Conservation (phyloP, 1,140 invertebrate genomes). For the Archegozetes longisetosus region DNA sequence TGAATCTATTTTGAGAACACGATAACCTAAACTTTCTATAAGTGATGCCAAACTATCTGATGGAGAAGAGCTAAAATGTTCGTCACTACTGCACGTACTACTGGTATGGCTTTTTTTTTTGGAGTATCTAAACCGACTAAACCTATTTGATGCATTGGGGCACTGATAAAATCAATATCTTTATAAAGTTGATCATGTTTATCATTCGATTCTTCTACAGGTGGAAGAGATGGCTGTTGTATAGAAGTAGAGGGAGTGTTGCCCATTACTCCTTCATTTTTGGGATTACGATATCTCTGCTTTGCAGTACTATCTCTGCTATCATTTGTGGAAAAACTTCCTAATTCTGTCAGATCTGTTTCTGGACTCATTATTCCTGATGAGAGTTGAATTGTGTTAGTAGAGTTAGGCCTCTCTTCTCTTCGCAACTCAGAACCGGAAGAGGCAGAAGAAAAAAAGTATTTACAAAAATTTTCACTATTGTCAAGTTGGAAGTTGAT, state of each 20-base stretch:
- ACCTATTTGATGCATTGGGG: conserved; percentile 8
- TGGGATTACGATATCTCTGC: neutral
- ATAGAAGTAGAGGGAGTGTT: neutral
- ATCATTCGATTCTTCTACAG: neutral
- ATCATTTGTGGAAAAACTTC: neutral
- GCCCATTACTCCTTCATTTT: neutral
- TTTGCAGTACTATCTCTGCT: neutral
- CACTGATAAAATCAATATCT: conserved; percentile 15
- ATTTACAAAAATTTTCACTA: neutral
- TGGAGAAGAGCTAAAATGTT: conserved; percentile 4
- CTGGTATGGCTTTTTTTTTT: conserved; percentile 7
- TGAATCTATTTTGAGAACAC: neutral
- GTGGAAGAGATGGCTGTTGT: neutral
- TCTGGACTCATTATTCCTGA: neutral
- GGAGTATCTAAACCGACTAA: conserved; percentile 12
- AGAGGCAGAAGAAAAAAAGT: neutral
- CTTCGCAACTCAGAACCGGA: conserved; percentile 19
- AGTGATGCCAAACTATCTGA: neutral
- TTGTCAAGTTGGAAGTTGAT: neutral
- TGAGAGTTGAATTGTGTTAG: neutral
- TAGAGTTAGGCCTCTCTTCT: neutral
- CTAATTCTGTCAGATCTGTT: neutral
- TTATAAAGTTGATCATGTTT: conserved; percentile 19
- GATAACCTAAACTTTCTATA: neutral
- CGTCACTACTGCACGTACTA: conserved; percentile 14